phyloP scores from a whole-genome alignment of 2,888 invertebrate genomes.

The Cactoblastis cactorum region DNA sequence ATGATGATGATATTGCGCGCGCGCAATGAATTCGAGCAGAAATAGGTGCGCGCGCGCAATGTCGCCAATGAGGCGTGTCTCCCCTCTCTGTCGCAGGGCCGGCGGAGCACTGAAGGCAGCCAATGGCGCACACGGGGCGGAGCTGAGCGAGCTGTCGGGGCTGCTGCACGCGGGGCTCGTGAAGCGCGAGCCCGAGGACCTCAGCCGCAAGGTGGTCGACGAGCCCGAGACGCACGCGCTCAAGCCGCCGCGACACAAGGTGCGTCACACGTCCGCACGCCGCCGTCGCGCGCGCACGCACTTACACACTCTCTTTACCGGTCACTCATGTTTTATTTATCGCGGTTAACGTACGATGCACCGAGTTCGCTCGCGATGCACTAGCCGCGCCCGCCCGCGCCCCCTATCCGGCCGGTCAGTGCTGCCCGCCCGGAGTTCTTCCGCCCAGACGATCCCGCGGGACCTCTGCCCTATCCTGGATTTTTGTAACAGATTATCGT shows the following conservation, averaged over 20 bases:
- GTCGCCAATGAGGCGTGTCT: conserved; percentile 72
- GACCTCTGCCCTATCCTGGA: conserved; percentile 40
- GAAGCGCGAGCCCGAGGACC: conserved; percentile 90
- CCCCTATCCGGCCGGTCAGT: conserved; percentile 79
- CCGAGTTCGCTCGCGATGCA: conserved; percentile 78
- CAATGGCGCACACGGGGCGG: conserved; percentile 85
- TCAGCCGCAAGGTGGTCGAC: conserved; percentile 84
- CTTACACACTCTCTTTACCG: conserved; percentile 70
- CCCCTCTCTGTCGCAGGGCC: conserved; percentile 84
- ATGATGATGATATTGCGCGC: conserved; percentile 53
- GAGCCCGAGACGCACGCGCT: conserved; percentile 80
- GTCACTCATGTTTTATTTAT: conserved; percentile 78
- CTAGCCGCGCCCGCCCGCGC: conserved; percentile 81
- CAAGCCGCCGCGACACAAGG: conserved; percentile 82
- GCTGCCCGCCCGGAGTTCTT: conserved; percentile 79
- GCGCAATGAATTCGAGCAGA: conserved; percentile 48
- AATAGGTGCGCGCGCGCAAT: conserved; percentile 58
- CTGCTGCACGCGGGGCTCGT: conserved; percentile 84
- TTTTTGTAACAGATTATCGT: conserved; percentile 47
- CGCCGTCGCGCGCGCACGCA: conserved; percentile 78
- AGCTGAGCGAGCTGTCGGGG: conserved; percentile 81
- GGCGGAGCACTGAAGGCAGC: conserved; percentile 80
- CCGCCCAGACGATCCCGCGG: conserved; percentile 71
- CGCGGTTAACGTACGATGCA: conserved; percentile 80
- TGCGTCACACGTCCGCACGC: conserved; percentile 79